phyloP scores from a whole-genome alignment of 2,888 invertebrate genomes.

The Strigamia crassipes region DNA sequence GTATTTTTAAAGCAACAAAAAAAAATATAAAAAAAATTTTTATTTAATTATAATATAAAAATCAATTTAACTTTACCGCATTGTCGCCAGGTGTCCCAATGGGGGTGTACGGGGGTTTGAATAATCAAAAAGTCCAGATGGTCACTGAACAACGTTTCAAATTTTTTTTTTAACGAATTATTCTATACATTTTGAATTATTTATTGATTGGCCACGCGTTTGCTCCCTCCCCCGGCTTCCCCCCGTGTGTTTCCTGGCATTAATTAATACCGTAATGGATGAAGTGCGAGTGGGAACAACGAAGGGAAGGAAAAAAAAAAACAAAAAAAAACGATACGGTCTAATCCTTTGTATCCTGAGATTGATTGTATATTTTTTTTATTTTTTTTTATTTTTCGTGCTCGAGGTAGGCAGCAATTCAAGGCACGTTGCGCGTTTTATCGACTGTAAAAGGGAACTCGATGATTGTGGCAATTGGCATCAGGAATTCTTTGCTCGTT shows the following conservation, averaged over 20 bases:
- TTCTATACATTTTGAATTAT: not conserved
- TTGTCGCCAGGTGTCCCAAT: not conserved
- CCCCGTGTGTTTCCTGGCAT: not conserved
- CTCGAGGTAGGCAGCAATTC: not conserved
- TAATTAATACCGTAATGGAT: not conserved
- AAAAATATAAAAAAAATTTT: too few species aligned
- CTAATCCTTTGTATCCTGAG: slow-evolving; percentile 10
- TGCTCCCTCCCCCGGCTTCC: too few species aligned
- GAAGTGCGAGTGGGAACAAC: not conserved
- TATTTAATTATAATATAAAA: too few species aligned
- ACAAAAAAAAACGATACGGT: not conserved
- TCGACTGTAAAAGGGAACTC: slow-evolving; percentile 10
- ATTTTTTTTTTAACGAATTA: not conserved
- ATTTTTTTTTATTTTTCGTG: not conserved
- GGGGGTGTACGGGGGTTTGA: not conserved
- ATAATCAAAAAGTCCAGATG: not conserved
- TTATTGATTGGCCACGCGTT: too few species aligned
- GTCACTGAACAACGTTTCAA: too few species aligned
- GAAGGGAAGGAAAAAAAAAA: too few species aligned
- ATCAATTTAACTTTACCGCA: not conserved
- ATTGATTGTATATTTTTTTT: not conserved
- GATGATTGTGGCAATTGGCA: slow-evolving; percentile 10
- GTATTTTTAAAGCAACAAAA: not conserved
- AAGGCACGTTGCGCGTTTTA: not conserved
- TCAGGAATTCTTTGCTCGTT: slow-evolving; percentile 3